Conservation (phyloP, 2,797 vertebrate species). For the Psittacula derbiana region DNA sequence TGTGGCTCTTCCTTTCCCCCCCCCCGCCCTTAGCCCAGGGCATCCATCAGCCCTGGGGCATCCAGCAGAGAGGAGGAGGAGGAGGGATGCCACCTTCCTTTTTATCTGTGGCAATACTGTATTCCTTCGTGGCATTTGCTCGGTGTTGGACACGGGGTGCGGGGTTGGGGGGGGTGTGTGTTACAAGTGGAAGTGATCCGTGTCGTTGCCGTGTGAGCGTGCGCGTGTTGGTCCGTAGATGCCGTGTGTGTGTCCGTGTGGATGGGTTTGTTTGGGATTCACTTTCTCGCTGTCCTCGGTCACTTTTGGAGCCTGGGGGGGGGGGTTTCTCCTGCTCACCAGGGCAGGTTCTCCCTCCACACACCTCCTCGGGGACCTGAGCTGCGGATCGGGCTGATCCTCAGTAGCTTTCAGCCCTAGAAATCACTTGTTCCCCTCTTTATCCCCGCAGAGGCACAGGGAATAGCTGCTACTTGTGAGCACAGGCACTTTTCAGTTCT, state of each 20-base stretch:
- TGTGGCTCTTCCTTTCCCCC: constrained; percentile 1
- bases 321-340: neutral
- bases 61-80: neutral
- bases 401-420: neutral
- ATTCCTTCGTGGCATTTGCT: constrained; percentile 40
- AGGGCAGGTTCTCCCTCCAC: neutral
- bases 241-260: neutral
- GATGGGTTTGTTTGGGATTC: neutral
- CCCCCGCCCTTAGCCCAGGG: neutral
- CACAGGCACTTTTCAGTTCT: constrained; percentile 31
- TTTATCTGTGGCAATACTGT: constrained; percentile 24
- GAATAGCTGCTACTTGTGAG: constrained; percentile 43
- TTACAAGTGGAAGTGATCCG: neutral
- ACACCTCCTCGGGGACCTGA: neutral
- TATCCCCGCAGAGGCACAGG: neutral
- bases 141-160: neutral
- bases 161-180: neutral
- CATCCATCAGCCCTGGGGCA: neutral
- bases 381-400: neutral
- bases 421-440: neutral
- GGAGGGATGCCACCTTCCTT: neutral
- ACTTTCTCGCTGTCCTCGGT: neutral
- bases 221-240: neutral
- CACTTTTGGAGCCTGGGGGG: neutral
- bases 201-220: constrained; percentile 4